phyloP scores from a whole-genome alignment of 2,113 vertebrate species.

The Petrocephalus zakoni region DNA sequence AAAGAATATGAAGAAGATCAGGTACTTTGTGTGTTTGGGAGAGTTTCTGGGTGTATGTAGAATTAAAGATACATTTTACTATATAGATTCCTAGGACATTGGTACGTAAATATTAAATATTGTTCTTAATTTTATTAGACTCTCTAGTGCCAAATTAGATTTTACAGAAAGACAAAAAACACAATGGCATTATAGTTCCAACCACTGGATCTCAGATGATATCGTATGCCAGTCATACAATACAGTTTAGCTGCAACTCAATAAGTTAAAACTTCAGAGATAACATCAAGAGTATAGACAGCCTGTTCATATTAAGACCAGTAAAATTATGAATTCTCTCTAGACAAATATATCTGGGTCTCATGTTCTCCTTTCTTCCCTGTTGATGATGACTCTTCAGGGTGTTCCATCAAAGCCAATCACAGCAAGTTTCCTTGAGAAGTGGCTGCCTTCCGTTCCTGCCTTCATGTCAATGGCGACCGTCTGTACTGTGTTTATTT shows the following conservation, averaged over 20 bases:
- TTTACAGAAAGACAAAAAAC: too few species aligned
- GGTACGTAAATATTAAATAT: too few species aligned
- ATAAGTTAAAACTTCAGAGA: background rate
- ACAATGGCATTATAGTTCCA: too few species aligned
- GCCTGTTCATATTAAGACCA: background rate
- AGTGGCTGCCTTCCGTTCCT: slow-evolving; percentile 25
- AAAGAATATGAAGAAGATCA: slow-evolving; percentile 19
- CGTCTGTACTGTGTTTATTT: background rate
- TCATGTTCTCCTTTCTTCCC: background rate
- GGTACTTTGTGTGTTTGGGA: slow-evolving; percentile 5
- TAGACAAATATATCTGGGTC: background rate
- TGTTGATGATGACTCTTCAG: background rate
- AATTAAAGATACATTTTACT: too few species aligned
- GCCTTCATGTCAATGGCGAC: background rate
- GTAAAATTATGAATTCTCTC: background rate
- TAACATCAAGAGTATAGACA: background rate
- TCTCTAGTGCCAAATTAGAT: too few species aligned
- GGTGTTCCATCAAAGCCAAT: slow-evolving; percentile 16
- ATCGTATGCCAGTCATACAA: background rate
- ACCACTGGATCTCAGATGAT: too few species aligned
- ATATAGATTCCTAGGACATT: too few species aligned
- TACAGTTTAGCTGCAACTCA: background rate
- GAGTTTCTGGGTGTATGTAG: background rate
- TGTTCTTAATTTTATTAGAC: too few species aligned
- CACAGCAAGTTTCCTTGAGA: background rate